Base-by-base conservation (phyloP, 2,113 vertebrate species). In the Crypturellus undulatus region DNA sequence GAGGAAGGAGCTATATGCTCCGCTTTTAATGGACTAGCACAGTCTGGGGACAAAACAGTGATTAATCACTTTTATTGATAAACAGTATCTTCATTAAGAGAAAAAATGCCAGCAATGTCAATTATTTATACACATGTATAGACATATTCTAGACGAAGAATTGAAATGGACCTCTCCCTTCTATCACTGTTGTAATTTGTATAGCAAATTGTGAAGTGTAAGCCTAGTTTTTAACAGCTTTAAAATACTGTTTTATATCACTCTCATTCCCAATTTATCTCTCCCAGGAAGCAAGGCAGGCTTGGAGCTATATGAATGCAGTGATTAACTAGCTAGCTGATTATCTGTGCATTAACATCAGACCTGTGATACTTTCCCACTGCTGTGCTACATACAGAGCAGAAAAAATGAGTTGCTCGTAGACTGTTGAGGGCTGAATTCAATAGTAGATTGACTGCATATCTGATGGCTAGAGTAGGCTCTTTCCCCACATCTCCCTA, bases 31-130 rank as follows among this genome's bases (percentile, higher is more conserved):
- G 84, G 94, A 73, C 60, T 87, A 71, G 94, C 54, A 47, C 69
- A 87, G 79, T 28, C 4, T 58, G 36, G 68, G 40, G 65, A 72
- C 88, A 95, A 89, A 95, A 43, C 68, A 96, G 69, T 83, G 84
- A 87, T 92, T 84, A 87, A 93, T 96, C 92, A 81, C 67, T 90
- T 84, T 65, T 87, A 91, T 25, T 94, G 95, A 94, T 93, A 84
- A 51, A 88, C 12, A 22, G 43, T 42, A 86, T 34, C 47, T 89
- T 86, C 79, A 78, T 47, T 56, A 92, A 89, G 15, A 92, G 80
- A 87, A 95, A 84, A 94, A 40, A 34, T 89, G 38, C 38, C 69
- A 76, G 77, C 73, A 71, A 34, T n/a, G 19, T 90, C 80, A 84
- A 81, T 86, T 92, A 93, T 40, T 86, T 89, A 81, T 45, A 73